These are phyloP conservation scores for Mesembrinibis cayennensis DNA, from an alignment of 2,113 vertebrate species.

Conservation along the genomic window DNA sequence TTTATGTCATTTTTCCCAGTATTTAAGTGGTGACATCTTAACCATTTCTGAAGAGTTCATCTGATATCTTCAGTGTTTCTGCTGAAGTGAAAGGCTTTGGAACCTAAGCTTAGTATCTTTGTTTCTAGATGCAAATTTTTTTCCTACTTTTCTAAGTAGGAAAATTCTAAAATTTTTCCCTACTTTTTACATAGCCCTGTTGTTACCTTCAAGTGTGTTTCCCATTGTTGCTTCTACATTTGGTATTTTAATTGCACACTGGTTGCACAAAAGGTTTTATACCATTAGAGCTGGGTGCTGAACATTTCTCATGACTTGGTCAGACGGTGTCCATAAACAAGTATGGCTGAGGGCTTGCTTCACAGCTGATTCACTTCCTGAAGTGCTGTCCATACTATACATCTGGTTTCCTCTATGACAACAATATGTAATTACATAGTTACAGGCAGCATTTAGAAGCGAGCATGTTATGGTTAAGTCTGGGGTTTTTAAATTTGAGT, in stretches of 20 bases:
- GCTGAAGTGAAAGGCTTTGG: neutral
- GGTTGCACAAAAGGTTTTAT: neutral
- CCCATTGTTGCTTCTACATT: neutral
- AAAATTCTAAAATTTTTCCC: no score
- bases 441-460: neutral
- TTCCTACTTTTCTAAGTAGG: neutral
- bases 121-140: neutral
- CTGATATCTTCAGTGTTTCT: neutral
- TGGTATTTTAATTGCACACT: neutral
- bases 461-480: neutral
- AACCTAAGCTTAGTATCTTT: neutral
- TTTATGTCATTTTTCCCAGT: neutral
- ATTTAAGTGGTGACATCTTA: neutral
- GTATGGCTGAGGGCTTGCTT: neutral
- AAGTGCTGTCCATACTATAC: neutral
- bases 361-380: constrained; percentile 19
- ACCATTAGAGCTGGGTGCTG: neutral
- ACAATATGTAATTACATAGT: neutral
- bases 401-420: neutral
- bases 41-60: neutral
- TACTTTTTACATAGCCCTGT: neutral
- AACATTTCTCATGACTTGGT: neutral
- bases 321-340: neutral
- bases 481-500: neutral
- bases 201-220: neutral